Base-by-base conservation (phyloP, 2,888 invertebrate genomes). In the Agrenia bidenticulata region DNA sequence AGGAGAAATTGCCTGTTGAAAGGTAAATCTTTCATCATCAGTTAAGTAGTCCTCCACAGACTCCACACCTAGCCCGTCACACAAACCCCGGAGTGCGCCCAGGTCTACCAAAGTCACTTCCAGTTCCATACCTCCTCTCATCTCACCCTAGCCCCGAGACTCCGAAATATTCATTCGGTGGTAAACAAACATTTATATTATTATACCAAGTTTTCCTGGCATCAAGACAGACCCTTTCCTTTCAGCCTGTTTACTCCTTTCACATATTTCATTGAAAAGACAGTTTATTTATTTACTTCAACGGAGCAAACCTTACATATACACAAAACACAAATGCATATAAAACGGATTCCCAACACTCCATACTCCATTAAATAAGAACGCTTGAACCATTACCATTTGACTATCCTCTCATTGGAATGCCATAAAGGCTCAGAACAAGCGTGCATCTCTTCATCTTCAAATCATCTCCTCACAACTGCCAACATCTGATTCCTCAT, bases 241-340 rank as follows among this genome's bases (percentile, higher is more conserved):
- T 57, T 63, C 56, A 55, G n/a, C 27, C 39, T 56, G 56, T 37
- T 15, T 56, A 26, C 37, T 56, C 19, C 13, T 37, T 37, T 37
- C 27, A 56, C 24, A 56, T 15, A 56, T 57, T n/a, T 23, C 19
- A 17, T n/a, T 45, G 27, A 32, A 62, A 42, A 63, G 64, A 61
- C 67, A 67, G 61, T 60, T 61, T 67, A 67, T 67, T 67, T 67
- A 67, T 67, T 67, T 67, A 61, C 60, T 67, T 54, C 59, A 66
- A 54, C 63, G 63, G 53, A 66, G 50, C 56, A 53, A 53, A 64
- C 51, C 17, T 26, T 49, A 63, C 45, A 39, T 37, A 54, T 26
- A 54, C 50, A 42, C 55, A 50, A 37, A 32, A 32, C 32, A 32
- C 32, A 32, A 32, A 32, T 32, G 5, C 11, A 32, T 32, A 11